Conservation (phyloP, 2,113 vertebrate genomes). For the Physeter macrocephalus region DNA sequence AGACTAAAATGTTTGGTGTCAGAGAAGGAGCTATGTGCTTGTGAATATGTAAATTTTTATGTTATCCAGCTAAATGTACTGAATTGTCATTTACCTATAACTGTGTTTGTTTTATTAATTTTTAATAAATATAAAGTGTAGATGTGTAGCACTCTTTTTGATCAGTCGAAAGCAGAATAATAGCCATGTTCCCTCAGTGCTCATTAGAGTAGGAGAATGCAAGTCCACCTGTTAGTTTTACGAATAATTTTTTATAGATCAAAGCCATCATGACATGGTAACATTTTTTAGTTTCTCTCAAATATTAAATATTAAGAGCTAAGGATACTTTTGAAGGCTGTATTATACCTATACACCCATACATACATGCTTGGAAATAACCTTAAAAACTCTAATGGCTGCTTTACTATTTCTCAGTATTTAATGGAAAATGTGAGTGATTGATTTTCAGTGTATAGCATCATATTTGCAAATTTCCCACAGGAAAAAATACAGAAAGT, state of each 20-base stretch:
- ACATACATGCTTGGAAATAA: not conserved
- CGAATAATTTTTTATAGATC: not conserved
- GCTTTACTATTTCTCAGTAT: not conserved
- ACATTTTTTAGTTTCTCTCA: not conserved
- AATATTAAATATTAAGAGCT: not conserved
- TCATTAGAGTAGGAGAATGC: not conserved
- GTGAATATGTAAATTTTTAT: constrained; percentile 58
- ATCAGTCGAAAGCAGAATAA: not conserved
- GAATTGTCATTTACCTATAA: not conserved
- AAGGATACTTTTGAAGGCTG: not conserved
- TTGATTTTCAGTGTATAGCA: not conserved
- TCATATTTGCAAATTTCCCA: not conserved
- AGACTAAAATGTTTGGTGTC: constrained; percentile 80
- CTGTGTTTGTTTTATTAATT: constrained; percentile 38
- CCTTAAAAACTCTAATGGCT: not conserved
- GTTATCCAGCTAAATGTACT: not conserved
- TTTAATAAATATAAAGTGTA: constrained; percentile 72
- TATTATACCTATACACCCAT: not conserved
- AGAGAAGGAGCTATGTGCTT: not conserved
- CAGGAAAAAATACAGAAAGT: not conserved
- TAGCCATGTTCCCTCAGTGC: not conserved
- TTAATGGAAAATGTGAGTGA: not conserved
- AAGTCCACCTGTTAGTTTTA: not conserved
- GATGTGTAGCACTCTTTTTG: not conserved
- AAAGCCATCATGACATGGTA: not conserved